Conservation (phyloP, 2,888 invertebrate genomes). For the Agonopterix subpropinquella region DNA sequence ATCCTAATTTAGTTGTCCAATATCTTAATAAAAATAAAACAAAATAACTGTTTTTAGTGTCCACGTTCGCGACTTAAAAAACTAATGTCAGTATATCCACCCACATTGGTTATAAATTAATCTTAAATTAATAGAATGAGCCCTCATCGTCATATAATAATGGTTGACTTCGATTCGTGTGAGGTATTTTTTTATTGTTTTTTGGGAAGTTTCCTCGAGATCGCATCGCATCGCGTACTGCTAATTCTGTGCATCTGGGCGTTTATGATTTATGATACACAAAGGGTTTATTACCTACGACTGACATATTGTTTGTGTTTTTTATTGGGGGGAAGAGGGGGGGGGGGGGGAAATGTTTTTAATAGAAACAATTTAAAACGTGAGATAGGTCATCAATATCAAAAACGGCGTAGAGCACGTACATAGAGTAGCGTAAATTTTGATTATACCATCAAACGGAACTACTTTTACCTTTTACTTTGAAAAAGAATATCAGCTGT, state of each 20-base stretch:
- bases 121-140: slow-evolving; percentile 73
- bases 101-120: slow-evolving; percentile 75
- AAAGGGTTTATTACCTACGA: slow-evolving; percentile 37
- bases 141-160: slow-evolving; percentile 71
- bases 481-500: no score
- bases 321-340: no score
- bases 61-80: slow-evolving; percentile 50
- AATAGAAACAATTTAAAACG: no score
- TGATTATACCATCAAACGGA: no score
- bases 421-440: no score
- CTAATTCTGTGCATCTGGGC: slow-evolving; percentile 57
- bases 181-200: slow-evolving; percentile 70
- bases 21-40: slow-evolving; percentile 53
- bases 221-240: slow-evolving; percentile 32
- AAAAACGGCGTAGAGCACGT: no score
- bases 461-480: no score
- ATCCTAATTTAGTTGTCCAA: slow-evolving; percentile 31
- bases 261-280: slow-evolving; percentile 49
- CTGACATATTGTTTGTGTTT: slow-evolving; percentile 20
- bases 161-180: slow-evolving; percentile 64
- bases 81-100: slow-evolving; percentile 71
- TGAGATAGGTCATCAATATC: no score
- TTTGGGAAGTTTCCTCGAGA: slow-evolving; percentile 51
- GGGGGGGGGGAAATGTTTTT: no score
- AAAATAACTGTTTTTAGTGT: slow-evolving; percentile 56